A percentile compares a stretch with the other conserved stretches of the same genome.
Conservation (phyloP, 2,113 vertebrate genomes). For the Melanerpes aurifrons region DNA sequence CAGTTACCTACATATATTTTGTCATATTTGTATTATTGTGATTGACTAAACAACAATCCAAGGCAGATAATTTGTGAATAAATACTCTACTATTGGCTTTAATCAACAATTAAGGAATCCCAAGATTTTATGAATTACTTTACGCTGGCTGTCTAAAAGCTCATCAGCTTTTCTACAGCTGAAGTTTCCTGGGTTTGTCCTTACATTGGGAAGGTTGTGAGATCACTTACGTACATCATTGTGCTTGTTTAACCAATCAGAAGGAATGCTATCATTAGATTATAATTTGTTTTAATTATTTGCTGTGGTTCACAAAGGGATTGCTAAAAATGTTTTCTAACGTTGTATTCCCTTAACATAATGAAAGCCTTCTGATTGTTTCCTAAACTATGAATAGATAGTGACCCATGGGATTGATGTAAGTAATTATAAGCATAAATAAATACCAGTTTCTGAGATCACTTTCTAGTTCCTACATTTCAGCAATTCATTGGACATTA, state of each 20-base stretch:
- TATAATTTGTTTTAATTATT: neutral
- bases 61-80: neutral
- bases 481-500: neutral
- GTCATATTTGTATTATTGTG: neutral
- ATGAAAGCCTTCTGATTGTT: neutral
- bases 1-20: neutral
- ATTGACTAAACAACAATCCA: conserved; percentile 4
- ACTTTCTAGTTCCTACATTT: neutral
- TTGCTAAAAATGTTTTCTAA: neutral
- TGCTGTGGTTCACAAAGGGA: neutral
- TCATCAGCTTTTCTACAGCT: neutral
- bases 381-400: neutral
- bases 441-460: neutral
- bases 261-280: neutral
- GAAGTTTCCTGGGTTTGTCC: neutral
- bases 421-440: neutral
- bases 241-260: neutral
- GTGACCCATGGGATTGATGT: neutral
- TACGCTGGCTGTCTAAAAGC: neutral
- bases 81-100: neutral
- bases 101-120: neutral
- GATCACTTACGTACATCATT: neutral
- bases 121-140: neutral
- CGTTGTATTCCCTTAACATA: neutral
- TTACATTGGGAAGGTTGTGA: neutral